phyloP scores from a whole-genome alignment of 2,113 vertebrate species.

The Ictidomys tridecemlineatus region DNA sequence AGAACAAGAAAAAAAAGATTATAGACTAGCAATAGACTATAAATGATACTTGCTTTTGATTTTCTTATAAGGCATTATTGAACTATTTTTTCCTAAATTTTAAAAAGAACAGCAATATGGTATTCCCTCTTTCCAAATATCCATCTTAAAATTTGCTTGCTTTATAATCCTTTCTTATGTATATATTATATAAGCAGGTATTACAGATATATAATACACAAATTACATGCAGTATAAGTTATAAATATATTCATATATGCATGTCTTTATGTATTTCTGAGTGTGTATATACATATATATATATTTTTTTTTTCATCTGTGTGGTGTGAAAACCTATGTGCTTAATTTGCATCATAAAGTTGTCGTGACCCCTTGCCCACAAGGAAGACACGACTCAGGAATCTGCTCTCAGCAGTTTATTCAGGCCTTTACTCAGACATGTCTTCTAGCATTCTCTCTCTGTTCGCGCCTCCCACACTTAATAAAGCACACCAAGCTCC shows the following conservation, averaged over 20 bases:
- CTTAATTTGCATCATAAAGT: neutral
- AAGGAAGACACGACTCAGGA: too few species aligned
- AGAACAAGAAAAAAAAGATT: neutral
- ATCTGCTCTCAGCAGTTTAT: too few species aligned
- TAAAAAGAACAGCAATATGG: neutral
- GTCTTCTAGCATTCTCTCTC: too few species aligned
- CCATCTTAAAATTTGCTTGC: neutral
- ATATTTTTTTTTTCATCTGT: too few species aligned
- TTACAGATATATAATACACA: neutral
- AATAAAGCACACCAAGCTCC: too few species aligned
- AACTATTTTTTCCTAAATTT: constrained; percentile 14
- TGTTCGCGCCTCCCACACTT: too few species aligned
- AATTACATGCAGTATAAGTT: neutral
- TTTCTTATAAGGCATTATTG: neutral
- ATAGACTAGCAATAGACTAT: neutral
- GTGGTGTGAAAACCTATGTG: neutral
- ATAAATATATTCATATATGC: neutral
- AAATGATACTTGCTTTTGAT: constrained; percentile 24
- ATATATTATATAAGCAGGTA: neutral
- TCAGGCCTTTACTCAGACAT: too few species aligned
- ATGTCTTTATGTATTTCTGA: neutral
- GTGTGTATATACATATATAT: too few species aligned
- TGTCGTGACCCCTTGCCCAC: too few species aligned
- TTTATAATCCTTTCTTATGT: neutral
- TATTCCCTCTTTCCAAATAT: constrained; percentile 12